A percentile compares a stretch with the other conserved stretches of the same genome.
These are phyloP conservation scores for Drosophila kanapiae DNA, from an alignment of 1,140 invertebrate genomes.

Conservation along the genomic window DNA sequence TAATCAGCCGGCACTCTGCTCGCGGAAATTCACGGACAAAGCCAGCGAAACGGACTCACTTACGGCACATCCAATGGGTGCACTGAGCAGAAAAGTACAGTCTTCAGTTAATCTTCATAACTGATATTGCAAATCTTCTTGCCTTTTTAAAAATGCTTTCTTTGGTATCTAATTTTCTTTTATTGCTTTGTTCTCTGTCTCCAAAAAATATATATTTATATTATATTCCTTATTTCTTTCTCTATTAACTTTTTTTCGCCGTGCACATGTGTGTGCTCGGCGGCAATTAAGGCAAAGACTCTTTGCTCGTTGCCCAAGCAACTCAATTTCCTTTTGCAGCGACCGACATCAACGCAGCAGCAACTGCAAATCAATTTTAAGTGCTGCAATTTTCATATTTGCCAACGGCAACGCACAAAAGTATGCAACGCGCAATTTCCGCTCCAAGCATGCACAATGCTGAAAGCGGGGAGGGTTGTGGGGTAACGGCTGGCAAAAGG, in stretches of 20 bases:
- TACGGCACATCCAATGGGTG: slow-evolving; percentile 7
- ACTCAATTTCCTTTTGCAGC: slow-evolving; percentile 69
- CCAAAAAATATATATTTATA: not conserved
- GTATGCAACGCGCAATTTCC: slow-evolving; percentile 78
- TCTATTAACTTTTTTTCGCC: not conserved
- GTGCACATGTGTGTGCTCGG: slow-evolving; percentile 3
- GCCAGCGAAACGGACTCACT: slow-evolving; percentile 24
- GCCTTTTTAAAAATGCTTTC: not conserved
- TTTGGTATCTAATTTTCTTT: not conserved
- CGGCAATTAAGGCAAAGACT: slow-evolving; percentile 59
- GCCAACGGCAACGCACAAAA: slow-evolving; percentile 69
- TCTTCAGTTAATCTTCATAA: too few species aligned
- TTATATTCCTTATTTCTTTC: too few species aligned
- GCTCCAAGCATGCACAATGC: slow-evolving; percentile 52
- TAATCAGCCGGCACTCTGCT: slow-evolving; percentile 62
- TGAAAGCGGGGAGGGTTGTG: not conserved
- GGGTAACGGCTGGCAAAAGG: not conserved
- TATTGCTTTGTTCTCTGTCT: not conserved
- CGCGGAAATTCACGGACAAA: slow-evolving; percentile 39
- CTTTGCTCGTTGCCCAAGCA: slow-evolving; percentile 52
- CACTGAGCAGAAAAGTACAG: not conserved
- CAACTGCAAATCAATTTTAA: slow-evolving; percentile 71
- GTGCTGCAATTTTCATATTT: slow-evolving; percentile 75
- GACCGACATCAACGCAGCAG: slow-evolving; percentile 32
- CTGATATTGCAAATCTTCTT: too few species aligned